A percentile compares a stretch with the other conserved stretches of the same genome.
These are phyloP conservation scores for Monodelphis domestica DNA, from an alignment of 2,797 vertebrate species.

Conservation along the genomic window DNA sequence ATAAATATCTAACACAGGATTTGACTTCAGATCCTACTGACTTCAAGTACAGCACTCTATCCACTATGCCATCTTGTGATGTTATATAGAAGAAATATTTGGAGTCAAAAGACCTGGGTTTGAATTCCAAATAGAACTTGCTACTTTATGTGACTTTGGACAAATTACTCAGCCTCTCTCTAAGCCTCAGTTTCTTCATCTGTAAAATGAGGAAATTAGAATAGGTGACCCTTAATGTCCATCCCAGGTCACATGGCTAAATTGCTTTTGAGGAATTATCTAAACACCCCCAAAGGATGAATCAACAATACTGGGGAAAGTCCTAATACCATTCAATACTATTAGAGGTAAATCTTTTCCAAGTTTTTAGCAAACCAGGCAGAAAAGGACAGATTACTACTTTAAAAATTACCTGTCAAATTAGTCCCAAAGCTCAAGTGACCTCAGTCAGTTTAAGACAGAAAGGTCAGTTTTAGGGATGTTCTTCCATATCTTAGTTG, in stretches of 20 bases:
- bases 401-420: neutral
- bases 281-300: neutral
- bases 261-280: conserved; percentile 2
- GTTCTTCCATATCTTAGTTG: neutral
- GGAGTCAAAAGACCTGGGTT: neutral
- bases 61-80: neutral
- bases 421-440: conserved; percentile 2
- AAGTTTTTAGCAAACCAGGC: neutral
- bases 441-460: neutral
- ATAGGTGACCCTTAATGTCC: neutral
- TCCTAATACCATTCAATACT: neutral
- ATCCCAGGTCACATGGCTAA: neutral
- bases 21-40: neutral
- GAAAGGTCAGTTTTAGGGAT: neutral
- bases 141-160: neutral
- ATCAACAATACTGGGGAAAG: neutral
- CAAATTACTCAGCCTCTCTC: neutral
- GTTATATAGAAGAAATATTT: neutral
- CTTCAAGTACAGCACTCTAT: neutral
- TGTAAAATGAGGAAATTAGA: neutral
- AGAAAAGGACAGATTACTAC: neutral
- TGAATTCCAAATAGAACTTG: neutral
- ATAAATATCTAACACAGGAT: neutral
- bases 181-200: neutral
- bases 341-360: conserved; percentile 6